phyloP scores from a whole-genome alignment of 2,797 vertebrate species.

The Gallinago nigripennis region DNA sequence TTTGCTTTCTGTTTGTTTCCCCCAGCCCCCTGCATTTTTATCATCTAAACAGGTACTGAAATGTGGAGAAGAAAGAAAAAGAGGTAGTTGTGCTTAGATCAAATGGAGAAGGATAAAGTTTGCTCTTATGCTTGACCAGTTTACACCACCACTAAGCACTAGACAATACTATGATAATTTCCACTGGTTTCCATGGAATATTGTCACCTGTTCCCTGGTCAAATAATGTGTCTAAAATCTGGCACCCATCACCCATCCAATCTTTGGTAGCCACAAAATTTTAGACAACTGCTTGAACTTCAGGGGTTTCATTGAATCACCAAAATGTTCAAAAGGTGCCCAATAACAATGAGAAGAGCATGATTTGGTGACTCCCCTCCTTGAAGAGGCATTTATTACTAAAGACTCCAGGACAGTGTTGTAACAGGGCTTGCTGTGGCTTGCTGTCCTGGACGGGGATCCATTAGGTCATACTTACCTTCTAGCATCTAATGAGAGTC shows the following conservation, averaged over 20 bases:
- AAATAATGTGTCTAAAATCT: background rate
- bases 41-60: background rate
- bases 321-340: background rate
- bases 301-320: background rate
- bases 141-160: background rate
- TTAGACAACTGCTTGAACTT: background rate
- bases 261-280: background rate
- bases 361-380: background rate
- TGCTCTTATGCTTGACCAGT: background rate
- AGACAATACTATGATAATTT: background rate
- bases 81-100: background rate
- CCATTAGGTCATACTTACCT: background rate
- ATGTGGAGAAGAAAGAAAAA: background rate
- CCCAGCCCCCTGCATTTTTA: background rate
- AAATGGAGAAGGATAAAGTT: background rate
- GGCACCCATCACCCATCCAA: background rate
- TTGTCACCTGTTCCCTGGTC: background rate
- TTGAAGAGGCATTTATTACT: background rate
- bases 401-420: background rate
- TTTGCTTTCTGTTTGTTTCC: background rate
- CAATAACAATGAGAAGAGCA: background rate
- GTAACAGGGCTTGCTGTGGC: background rate
- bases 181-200: background rate
- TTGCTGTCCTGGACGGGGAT: background rate
- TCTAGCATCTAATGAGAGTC: background rate